phyloP scores from a whole-genome alignment of 2,888 invertebrate genomes.

The Pseudoips prasinana region DNA sequence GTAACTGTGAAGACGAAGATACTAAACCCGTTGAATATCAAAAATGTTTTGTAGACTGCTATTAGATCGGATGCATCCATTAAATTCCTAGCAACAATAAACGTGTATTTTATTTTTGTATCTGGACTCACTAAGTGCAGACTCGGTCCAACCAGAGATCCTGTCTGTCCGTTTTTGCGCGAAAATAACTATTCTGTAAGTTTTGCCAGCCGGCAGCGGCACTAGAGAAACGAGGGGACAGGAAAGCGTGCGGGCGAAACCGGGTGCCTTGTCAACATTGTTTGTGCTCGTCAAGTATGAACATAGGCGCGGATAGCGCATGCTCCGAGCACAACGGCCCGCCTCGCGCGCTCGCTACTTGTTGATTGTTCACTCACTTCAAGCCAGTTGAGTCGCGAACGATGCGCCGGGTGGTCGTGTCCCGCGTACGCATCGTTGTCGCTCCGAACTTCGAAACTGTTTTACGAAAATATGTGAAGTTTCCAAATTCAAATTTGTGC shows the following conservation, averaged over 20 bases:
- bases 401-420: slow-evolving; percentile 73
- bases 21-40: slow-evolving; percentile 34
- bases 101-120: slow-evolving; percentile 41
- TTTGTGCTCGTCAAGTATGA: slow-evolving; percentile 57
- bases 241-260: slow-evolving; percentile 22
- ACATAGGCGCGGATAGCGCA: slow-evolving; percentile 69
- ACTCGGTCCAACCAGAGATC: slow-evolving; percentile 43
- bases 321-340: slow-evolving; percentile 66
- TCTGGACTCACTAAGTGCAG: slow-evolving; percentile 39
- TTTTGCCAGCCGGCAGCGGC: slow-evolving; percentile 42
- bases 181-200: slow-evolving; percentile 68
- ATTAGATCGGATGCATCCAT: slow-evolving; percentile 19
- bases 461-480: slow-evolving; percentile 79
- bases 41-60: slow-evolving; percentile 52
- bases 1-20: slow-evolving; percentile 30
- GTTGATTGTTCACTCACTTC: slow-evolving; percentile 80
- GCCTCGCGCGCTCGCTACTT: slow-evolving; percentile 71
- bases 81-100: slow-evolving; percentile 23
- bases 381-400: slow-evolving; percentile 68
- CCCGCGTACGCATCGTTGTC: slow-evolving; percentile 51
- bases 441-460: slow-evolving; percentile 73
- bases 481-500: slow-evolving; percentile 60
- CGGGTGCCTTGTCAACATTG: slow-evolving; percentile 51
- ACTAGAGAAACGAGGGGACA: slow-evolving; percentile 16
- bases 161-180: slow-evolving; percentile 70